Percentiles rank a stretch among this genome's conserved stretches.
Evolutionary conservation across 2,113 vertebrate genomes (phyloP).

Genomic region (Myodes glareolus): DNA sequence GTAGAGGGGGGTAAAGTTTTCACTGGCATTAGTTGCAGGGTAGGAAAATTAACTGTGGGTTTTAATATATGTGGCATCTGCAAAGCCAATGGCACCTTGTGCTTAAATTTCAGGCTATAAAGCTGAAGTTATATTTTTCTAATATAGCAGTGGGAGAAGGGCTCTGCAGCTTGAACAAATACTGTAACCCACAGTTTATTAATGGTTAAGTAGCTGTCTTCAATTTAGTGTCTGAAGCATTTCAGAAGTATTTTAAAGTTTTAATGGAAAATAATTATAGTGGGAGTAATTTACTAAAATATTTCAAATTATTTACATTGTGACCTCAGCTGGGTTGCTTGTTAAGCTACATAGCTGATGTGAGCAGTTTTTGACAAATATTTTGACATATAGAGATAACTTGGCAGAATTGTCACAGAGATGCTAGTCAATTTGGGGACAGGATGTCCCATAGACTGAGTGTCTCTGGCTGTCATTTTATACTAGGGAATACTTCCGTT

Average conservation of each 20-base stretch:
- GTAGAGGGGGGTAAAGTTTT: not conserved
- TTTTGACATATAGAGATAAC: not conserved
- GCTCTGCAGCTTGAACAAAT: not conserved
- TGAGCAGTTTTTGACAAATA: not conserved
- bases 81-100: not conserved
- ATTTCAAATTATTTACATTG: conserved; percentile 35
- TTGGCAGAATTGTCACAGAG: conserved; percentile 14
- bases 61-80: not conserved
- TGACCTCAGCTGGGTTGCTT: not conserved
- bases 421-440: not conserved
- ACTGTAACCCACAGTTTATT: not conserved
- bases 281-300: not conserved
- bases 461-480: conserved; percentile 10
- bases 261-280: conserved; percentile 1
- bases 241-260: conserved; percentile 1
- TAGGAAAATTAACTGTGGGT: not conserved
- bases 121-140: not conserved
- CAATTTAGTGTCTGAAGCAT: conserved; percentile 25
- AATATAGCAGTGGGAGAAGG: not conserved
- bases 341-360: conserved; percentile 22
- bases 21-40: not conserved
- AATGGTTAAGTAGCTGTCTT: conserved; percentile 14
- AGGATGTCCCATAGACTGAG: not conserved
- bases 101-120: not conserved
- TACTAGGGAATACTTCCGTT: not conserved